Evolutionary conservation across 2,113 vertebrate species (phyloP), one percentile per base, ranked within the genome.

Genomic region (Brachyhypopomus gauderio): DNA sequence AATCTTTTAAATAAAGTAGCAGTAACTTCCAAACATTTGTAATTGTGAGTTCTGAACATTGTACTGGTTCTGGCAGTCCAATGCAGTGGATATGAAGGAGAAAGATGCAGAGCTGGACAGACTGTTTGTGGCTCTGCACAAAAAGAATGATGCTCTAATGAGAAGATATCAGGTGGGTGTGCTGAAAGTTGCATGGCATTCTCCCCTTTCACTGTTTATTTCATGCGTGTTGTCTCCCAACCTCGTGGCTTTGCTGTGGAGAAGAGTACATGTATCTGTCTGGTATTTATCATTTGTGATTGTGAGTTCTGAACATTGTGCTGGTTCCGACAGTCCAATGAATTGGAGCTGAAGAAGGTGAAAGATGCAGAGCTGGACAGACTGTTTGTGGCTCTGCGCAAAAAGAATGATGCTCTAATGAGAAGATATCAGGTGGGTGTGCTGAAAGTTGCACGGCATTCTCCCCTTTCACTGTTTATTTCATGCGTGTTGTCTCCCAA

Each of bases 61-160:
- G 16, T 0, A n/a, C n/a, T n/a, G n/a, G n/a, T n/a, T 17, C 5
- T 82, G 0, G 16, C 85, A 95, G 94, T 94, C 96, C 55, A 90
- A 94, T 59, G 86, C 89, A 0, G 83, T 95, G 83, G 96, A 97
- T 85, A 85, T 96, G 71, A 95, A 95, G 76, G 96, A 97, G 89
- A 97, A 97, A 82, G 96, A 97, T 36, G 96, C 95, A 0, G 97
- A 96, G 87, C 71, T 98, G 85, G 96, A 98, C 91, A 90, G 86
- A 83, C 90, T 95, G 30, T 97, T 98, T 0, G 96, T 96, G 89
- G 97, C 97, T 3, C 89, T 98, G 79, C 91, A 95, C 14, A 94
- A 95, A 87, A 98, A 98, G 89, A 98, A 97, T 22, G 93, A 96
- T 78, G 96, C 95, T 25, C 90, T 97, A 38, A 93, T 98, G 79